phyloP scores from a whole-genome alignment of 2,888 invertebrate species.

The Hemaris fuciformis region DNA sequence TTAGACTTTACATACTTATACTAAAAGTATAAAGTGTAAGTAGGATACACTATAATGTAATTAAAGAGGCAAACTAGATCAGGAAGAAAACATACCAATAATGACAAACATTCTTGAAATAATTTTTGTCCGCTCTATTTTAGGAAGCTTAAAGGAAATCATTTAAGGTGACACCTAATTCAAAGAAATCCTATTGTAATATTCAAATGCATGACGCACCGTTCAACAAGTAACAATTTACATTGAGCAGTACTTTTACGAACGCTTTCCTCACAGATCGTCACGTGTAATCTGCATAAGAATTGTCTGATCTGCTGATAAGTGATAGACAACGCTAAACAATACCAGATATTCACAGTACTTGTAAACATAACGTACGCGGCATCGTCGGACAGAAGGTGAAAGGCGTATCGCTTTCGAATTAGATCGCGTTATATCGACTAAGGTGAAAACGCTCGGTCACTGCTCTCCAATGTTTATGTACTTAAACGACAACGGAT shows the following conservation, averaged over 20 bases:
- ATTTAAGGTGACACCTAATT: not conserved
- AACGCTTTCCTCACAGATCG: not conserved
- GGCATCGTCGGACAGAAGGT: conserved; percentile 59
- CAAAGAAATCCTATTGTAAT: not conserved
- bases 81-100: not conserved
- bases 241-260: not conserved
- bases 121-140: not conserved
- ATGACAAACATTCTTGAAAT: not conserved
- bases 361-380: conserved; percentile 45
- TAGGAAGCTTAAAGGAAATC: not conserved
- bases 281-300: not conserved
- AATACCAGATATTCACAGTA: conserved; percentile 23
- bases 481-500: conserved; percentile 36
- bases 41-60: too few species aligned
- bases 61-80: too few species aligned
- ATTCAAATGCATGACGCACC: not conserved
- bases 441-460: conserved; percentile 64
- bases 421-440: conserved; percentile 73
- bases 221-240: not conserved
- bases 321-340: conserved; percentile 11
- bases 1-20: too few species aligned
- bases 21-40: too few species aligned
- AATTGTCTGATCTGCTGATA: not conserved
- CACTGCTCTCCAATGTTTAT: conserved; percentile 45
- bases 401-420: conserved; percentile 80